Conservation (phyloP, 1,140 invertebrate genomes). For the Calephelis virginiensis region DNA sequence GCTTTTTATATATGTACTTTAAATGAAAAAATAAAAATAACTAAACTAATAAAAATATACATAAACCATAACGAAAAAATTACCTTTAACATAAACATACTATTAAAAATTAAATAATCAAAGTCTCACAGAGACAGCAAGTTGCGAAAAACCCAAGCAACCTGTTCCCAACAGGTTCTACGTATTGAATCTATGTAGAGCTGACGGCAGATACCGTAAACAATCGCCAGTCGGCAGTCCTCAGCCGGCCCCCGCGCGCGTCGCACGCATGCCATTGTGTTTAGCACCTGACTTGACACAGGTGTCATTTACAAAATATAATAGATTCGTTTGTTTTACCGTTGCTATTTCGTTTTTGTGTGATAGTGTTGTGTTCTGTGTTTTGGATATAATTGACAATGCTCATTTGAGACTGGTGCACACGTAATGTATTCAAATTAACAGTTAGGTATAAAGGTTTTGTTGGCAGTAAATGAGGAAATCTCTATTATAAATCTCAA, state of each 20-base stretch:
- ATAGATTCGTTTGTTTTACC: slow-evolving; percentile 20
- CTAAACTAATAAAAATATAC: no score
- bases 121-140: slow-evolving; percentile 18
- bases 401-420: slow-evolving; percentile 34
- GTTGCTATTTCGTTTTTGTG: slow-evolving; percentile 43
- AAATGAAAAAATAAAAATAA: no score
- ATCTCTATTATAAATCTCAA: not conserved
- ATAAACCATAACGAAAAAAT: no score
- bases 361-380: slow-evolving; percentile 51
- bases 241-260: slow-evolving; percentile 55
- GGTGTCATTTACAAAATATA: slow-evolving; percentile 39
- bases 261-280: slow-evolving; percentile 38
- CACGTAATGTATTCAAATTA: slow-evolving; percentile 37
- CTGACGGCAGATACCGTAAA: slow-evolving; percentile 58
- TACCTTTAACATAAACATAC: no score
- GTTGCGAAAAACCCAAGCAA: slow-evolving; percentile 19
- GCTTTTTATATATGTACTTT: no score
- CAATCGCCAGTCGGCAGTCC: slow-evolving; percentile 54
- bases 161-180: slow-evolving; percentile 22
- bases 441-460: slow-evolving; percentile 14
- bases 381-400: slow-evolving; percentile 29
- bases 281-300: slow-evolving; percentile 25
- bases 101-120: not conserved
- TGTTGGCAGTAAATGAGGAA: slow-evolving; percentile 11
- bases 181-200: slow-evolving; percentile 8